Conservation (phyloP, 1,140 invertebrate species). For the Drosophila erecta region DNA sequence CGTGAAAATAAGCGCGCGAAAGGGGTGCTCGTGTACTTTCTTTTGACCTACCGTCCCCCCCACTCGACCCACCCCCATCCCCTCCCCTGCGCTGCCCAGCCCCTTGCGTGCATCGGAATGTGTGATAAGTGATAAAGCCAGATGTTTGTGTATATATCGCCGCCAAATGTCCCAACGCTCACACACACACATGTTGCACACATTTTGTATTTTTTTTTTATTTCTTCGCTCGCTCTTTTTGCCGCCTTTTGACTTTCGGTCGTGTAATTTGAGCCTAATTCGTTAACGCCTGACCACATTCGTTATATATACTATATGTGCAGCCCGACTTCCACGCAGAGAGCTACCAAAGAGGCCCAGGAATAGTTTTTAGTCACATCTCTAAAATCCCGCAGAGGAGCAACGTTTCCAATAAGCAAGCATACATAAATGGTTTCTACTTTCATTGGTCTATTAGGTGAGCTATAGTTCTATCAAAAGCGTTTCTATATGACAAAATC, state of each 20-base stretch:
- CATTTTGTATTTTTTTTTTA: conserved; percentile 13
- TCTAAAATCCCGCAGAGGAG: conserved; percentile 63
- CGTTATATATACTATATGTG: conserved; percentile 6
- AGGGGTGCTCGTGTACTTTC: conserved; percentile 81
- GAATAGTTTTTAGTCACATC: conserved; percentile 52
- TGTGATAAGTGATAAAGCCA: conserved; percentile 70
- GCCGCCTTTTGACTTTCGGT: conserved; percentile 28
- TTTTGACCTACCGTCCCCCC: conserved; percentile 43
- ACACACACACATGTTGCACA: conserved; percentile 71
- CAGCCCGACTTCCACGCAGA: conserved; percentile 27
- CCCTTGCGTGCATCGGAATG: conserved; percentile 61
- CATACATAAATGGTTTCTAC: conserved; percentile 85
- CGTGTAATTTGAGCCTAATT: conserved; percentile 44
- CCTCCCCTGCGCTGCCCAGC: conserved; percentile 1
- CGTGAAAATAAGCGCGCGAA: conserved; percentile 79
- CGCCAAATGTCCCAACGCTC: conserved; percentile 22
- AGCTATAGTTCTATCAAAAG: conserved; percentile 11
- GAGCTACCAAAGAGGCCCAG: conserved; percentile 51
- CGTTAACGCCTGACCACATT: conserved; percentile 33
- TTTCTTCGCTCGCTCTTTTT: conserved; percentile 11
- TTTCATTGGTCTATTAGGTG: conserved; percentile 84
- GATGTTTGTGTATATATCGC: conserved; percentile 59
- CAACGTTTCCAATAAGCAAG: conserved; percentile 73
- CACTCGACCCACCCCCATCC: not conserved
- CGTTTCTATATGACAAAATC: too few relatives aligned